A percentile compares a stretch with the other conserved stretches of the same genome.
Conservation (phyloP, 2,113 vertebrate species). For the Stegostoma tigrinum region DNA sequence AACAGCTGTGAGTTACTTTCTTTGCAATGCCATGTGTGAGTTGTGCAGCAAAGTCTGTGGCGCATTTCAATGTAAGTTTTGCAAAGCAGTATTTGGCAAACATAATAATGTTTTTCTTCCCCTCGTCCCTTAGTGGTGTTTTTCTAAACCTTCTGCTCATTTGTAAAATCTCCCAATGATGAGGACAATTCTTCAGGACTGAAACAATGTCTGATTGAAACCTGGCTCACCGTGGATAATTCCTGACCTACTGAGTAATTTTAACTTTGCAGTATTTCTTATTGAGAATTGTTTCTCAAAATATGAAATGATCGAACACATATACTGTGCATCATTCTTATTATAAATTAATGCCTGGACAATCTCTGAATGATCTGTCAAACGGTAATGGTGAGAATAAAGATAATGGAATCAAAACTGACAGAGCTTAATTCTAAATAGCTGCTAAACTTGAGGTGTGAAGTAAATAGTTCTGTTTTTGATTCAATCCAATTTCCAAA, state of each 20-base stretch:
- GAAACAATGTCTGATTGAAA: background rate
- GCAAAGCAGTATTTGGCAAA: background rate
- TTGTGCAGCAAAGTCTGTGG: too few species aligned
- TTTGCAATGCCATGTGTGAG: background rate
- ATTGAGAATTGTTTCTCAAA: background rate
- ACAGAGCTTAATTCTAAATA: background rate
- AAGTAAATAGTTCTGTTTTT: background rate
- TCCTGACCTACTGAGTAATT: background rate
- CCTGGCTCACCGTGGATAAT: background rate
- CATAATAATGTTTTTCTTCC: background rate
- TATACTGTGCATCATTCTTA: background rate
- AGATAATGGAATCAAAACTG: background rate
- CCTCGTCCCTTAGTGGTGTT: too few species aligned
- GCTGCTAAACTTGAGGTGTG: background rate
- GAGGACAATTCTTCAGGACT: background rate
- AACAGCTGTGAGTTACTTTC: background rate
- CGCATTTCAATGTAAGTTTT: background rate
- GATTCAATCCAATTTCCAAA: background rate
- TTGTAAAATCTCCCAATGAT: background rate
- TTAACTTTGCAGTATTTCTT: background rate
- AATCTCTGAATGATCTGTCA: background rate
- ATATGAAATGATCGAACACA: background rate
- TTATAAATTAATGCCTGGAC: background rate
- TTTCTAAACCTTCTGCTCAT: background rate
- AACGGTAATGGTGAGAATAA: background rate